phyloP scores from a whole-genome alignment of 2,797 vertebrate genomes.

The Antennarius maculatus region DNA sequence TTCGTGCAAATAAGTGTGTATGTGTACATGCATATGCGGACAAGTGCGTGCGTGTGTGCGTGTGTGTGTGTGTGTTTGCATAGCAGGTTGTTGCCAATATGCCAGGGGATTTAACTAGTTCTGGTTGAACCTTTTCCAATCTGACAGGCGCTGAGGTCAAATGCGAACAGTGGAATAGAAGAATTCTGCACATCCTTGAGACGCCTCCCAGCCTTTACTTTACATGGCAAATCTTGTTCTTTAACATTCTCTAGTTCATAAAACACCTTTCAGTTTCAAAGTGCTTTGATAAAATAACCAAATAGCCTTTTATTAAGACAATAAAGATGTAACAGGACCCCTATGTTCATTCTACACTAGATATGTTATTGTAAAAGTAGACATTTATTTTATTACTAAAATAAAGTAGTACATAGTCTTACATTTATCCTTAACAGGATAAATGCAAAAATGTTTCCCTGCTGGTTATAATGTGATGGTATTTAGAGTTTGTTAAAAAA shows the following conservation, averaged over 20 bases:
- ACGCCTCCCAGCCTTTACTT: conserved; percentile 31
- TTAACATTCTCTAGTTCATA: neutral
- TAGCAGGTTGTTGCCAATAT: conserved; percentile 18
- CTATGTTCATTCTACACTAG: no score
- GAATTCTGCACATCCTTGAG: conserved; percentile 51
- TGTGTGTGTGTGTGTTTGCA: neutral
- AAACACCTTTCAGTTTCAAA: neutral
- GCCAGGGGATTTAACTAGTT: conserved; percentile 37
- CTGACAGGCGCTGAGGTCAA: conserved; percentile 64
- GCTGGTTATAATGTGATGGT: no score
- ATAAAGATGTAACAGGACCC: no score
- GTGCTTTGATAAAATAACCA: neutral
- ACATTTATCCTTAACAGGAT: neutral
- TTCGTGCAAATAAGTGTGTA: neutral
- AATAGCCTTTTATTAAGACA: neutral
- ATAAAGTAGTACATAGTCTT: neutral
- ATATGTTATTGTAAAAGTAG: no score
- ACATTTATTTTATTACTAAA: neutral
- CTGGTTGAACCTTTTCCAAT: conserved; percentile 50
- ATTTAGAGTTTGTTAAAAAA: no score
- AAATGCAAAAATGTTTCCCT: no score
- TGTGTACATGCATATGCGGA: no score
- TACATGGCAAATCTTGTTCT: neutral
- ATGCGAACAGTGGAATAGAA: conserved; percentile 49
- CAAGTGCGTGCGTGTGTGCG: neutral